phyloP scores from a whole-genome alignment of 2,888 invertebrate species.

The Hipparchia semele region DNA sequence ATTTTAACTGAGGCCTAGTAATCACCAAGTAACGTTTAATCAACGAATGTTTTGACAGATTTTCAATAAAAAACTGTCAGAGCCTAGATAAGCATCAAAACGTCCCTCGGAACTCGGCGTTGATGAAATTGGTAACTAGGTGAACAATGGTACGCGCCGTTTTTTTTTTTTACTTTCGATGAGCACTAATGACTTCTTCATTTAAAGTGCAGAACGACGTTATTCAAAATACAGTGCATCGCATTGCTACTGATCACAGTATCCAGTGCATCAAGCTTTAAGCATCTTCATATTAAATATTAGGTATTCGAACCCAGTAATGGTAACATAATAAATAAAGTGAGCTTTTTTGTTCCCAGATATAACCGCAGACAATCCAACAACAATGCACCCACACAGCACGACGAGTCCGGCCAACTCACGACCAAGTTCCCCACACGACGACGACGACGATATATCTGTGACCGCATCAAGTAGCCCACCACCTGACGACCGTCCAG shows the following conservation, averaged over 20 bases:
- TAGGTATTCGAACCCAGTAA: too few species aligned
- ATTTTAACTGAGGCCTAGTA: too few species aligned
- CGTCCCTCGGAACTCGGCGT: too few species aligned
- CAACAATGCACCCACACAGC: constrained; percentile 85
- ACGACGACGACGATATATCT: constrained; percentile 85
- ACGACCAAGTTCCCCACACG: constrained; percentile 80
- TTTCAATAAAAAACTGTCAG: neutral
- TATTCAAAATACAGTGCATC: too few species aligned
- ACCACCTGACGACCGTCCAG: constrained; percentile 79
- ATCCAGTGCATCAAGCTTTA: neutral
- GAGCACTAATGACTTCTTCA: too few species aligned
- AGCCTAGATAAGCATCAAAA: neutral
- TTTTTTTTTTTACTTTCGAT: too few species aligned
- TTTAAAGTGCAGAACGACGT: too few species aligned
- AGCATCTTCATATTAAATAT: neutral
- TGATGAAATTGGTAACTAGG: too few species aligned
- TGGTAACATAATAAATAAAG: too few species aligned
- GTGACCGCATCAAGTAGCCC: constrained; percentile 84
- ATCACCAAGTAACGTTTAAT: too few species aligned
- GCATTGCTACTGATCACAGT: neutral
- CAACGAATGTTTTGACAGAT: too few species aligned
- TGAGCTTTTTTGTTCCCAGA: constrained; percentile 51
- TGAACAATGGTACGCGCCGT: too few species aligned
- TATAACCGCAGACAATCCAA: constrained; percentile 68
- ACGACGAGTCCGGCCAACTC: constrained; percentile 88